These are phyloP conservation scores for Diadophis punctatus DNA, from an alignment of 2,113 vertebrate genomes.

Conservation along the genomic window DNA sequence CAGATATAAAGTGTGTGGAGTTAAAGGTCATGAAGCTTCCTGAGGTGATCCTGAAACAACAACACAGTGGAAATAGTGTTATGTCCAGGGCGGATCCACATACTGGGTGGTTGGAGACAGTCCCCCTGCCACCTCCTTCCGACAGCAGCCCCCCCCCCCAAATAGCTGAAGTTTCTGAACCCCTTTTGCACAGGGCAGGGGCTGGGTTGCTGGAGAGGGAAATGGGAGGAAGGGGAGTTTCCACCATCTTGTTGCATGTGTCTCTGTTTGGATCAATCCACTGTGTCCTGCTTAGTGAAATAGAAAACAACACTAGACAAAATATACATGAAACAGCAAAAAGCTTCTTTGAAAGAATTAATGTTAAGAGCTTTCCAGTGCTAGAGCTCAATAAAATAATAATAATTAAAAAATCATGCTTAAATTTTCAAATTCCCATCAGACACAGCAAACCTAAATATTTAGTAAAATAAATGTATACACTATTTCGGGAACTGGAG, in stretches of 20 bases:
- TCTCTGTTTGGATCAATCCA: not conserved
- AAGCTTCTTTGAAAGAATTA: constrained; percentile 55
- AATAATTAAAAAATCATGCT: constrained; percentile 66
- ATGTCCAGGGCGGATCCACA: not conserved
- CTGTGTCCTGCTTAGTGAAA: constrained; percentile 54
- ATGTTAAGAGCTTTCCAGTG: constrained; percentile 77
- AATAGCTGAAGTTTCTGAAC: not conserved
- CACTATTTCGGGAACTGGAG: constrained; percentile 63
- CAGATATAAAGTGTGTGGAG: constrained; percentile 58
- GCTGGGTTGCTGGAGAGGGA: not conserved
- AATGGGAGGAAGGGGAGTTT: not conserved
- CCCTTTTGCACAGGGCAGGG: not conserved
- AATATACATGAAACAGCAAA: constrained; percentile 69
- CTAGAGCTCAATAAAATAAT: constrained; percentile 70
- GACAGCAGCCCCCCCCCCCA: no score
- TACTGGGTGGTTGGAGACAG: not conserved
- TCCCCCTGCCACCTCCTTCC: not conserved
- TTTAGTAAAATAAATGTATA: constrained; percentile 65
- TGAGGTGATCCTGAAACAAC: constrained; percentile 80
- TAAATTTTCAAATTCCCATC: constrained; percentile 74
- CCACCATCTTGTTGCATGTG: not conserved
- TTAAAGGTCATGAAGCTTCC: constrained; percentile 73
- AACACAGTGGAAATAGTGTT: constrained; percentile 56
- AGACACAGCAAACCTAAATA: constrained; percentile 84
- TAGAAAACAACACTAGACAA: constrained; percentile 48